A percentile compares a stretch with the other conserved stretches of the same genome.
Evolutionary conservation across 2,888 invertebrate genomes (phyloP).

Genomic region (Orgyia antiqua): DNA sequence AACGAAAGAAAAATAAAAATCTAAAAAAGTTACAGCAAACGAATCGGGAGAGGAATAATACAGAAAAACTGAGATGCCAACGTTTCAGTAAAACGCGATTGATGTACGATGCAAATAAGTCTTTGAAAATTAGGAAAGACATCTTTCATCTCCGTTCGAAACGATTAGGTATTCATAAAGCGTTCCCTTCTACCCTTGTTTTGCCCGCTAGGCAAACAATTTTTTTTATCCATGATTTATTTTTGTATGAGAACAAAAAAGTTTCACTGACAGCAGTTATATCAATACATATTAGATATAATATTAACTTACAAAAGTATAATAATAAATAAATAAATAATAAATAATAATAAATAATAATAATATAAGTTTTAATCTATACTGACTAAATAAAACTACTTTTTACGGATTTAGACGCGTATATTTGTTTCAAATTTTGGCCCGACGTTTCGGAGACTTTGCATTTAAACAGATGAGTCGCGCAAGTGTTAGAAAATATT

Average conservation of each 20-base stretch:
- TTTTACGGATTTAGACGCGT: too few relatives aligned
- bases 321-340: too few relatives aligned
- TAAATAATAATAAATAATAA: too few relatives aligned
- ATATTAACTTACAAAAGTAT: constrained; percentile 9
- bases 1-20: too few relatives aligned
- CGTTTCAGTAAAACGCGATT: constrained; percentile 33
- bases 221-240: constrained; percentile 41
- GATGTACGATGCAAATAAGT: constrained; percentile 55
- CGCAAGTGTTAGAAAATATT: too few relatives aligned
- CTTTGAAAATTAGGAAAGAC: constrained; percentile 54
- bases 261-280: constrained; percentile 43
- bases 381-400: too few relatives aligned
- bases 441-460: too few relatives aligned
- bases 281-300: constrained; percentile 50
- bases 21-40: too few relatives aligned
- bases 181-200: constrained; percentile 35
- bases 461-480: too few relatives aligned
- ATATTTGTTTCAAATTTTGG: too few relatives aligned
- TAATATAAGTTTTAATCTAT: too few relatives aligned
- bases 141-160: constrained; percentile 61
- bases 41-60: too few relatives aligned
- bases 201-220: constrained; percentile 34
- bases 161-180: constrained; percentile 67
- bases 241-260: constrained; percentile 56
- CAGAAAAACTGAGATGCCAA: constrained; percentile 1